These are phyloP conservation scores for Dromiciops gliroides DNA, from an alignment of 2,113 vertebrate species.

Conservation along the genomic window DNA sequence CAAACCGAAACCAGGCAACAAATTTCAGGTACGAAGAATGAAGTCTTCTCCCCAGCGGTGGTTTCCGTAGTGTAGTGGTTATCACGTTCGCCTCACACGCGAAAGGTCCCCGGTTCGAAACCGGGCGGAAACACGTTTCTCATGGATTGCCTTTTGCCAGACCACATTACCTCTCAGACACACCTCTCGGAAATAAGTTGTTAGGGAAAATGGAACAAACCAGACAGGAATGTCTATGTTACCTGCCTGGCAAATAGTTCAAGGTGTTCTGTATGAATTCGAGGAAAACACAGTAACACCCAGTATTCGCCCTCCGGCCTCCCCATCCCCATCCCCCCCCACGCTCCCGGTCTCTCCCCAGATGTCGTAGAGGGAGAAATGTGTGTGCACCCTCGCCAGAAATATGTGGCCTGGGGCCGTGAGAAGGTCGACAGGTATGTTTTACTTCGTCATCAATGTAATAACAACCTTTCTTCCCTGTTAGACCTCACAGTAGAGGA, in stretches of 20 bases:
- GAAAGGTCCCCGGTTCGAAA: conserved; percentile 79
- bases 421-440: neutral
- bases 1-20: neutral
- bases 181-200: neutral
- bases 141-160: accelerated
- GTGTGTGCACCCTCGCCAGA: neutral
- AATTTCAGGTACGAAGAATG: neutral
- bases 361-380: neutral
- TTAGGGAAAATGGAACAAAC: neutral
- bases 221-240: neutral
- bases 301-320: neutral
- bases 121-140: conserved; percentile 66
- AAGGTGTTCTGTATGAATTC: no score
- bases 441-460: neutral
- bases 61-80: conserved; percentile 80
- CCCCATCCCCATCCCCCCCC: no score
- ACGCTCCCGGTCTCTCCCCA: no score
- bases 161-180: neutral
- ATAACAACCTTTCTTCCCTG: neutral
- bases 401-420: neutral
- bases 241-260: neutral
- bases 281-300: no score
- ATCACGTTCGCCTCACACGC: conserved; percentile 79
- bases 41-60: accelerated
- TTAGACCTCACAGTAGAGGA: no score